A percentile compares a stretch with the other conserved stretches of the same genome.
These are phyloP conservation scores for Rhipidura dahli DNA, from an alignment of 2,113 vertebrate species.

Conservation along the genomic window DNA sequence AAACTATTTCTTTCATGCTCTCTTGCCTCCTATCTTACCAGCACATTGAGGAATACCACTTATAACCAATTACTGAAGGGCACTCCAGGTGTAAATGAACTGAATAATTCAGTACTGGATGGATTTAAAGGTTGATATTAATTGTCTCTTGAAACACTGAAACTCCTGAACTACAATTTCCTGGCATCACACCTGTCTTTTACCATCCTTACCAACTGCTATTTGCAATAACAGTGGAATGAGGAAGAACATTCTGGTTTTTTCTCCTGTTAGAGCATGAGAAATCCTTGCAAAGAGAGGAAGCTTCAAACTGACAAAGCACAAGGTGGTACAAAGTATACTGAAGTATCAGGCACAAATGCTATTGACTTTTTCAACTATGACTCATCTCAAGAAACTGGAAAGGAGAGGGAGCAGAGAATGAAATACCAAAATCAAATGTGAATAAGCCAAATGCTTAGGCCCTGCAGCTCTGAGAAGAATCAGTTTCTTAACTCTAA, in stretches of 20 bases:
- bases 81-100: neutral
- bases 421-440: neutral
- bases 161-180: neutral
- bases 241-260: neutral
- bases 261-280: neutral
- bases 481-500: neutral
- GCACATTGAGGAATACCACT: neutral
- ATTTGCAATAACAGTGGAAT: neutral
- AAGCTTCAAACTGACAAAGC: neutral
- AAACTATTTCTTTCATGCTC: neutral
- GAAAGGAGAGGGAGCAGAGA: neutral
- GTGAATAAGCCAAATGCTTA: neutral
- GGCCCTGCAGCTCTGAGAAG: neutral
- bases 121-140: neutral
- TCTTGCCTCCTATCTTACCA: neutral
- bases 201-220: neutral
- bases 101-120: neutral
- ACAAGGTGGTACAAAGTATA: neutral
- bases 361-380: neutral
- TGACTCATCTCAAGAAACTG: neutral
- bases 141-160: neutral
- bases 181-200: neutral
- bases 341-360: neutral
- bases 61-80: neutral
- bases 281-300: neutral